Evolutionary conservation across 2,888 invertebrate species (phyloP), one percentile per base, ranked within the genome.

Genomic region (Carabus problematicus): DNA sequence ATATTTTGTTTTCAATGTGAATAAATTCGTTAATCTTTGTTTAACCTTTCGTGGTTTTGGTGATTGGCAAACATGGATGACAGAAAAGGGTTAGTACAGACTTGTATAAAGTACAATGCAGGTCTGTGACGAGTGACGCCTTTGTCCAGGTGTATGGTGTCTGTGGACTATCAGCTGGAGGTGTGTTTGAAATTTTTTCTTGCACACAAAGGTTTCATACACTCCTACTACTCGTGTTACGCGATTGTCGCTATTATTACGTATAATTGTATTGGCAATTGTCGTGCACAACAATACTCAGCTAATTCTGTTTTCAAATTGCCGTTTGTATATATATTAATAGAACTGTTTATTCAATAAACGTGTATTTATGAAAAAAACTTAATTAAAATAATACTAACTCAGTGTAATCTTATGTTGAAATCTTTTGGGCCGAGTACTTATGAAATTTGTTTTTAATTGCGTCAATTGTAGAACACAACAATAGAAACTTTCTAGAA

Each of bases 181-280:
- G 63, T 39, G 63, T 42, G 63, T 62, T 59, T n/a, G 8, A 3
- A 59, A n/a, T 62, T 40, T 29, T 29, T 29, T 29, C 49, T 63
- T 49, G 41, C 49, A 41, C 40, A 63, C 49, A 63, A 63, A 52
- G 12, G 1, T 0, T 40, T 39, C 49, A 18, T 14, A n/a, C 19
- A 9, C 19, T 61, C 49, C 39, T 49, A 40, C 41, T 42, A n/a
- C 49, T 62, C 62, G 39, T 62, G 60, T 45, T 60, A n/a, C 29
- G 29, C 39, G 61, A 63, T 63, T 63, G 63, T 52, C 54, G 18
- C 63, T 45, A 63, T 63, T 63, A 54, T 63, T 52, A 9, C 14
- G 16, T 49, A 1, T 42, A 14, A 63, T 63, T 52, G 42, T 54
- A 63, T n/a, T 40, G 49, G 61, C 39, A 62, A 62, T 62, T 62